phyloP scores from a whole-genome alignment of 2,113 vertebrate species.

The Daphoenositta chrysoptera region DNA sequence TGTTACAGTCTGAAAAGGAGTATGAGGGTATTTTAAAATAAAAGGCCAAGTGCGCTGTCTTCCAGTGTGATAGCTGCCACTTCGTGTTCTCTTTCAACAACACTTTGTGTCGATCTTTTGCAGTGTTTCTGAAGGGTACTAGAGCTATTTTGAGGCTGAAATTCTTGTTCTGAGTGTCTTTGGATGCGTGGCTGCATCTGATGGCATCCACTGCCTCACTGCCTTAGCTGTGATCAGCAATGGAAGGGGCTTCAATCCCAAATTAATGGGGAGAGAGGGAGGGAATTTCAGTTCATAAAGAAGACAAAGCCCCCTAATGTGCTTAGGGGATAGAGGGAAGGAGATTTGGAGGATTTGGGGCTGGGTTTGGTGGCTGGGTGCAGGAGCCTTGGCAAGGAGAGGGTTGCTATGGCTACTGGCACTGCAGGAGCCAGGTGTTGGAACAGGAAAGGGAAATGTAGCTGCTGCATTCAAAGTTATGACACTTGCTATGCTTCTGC shows the following conservation, averaged over 20 bases:
- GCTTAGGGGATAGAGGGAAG: not conserved
- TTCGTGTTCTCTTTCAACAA: not conserved
- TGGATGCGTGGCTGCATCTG: fast-evolving
- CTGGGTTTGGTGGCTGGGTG: not conserved
- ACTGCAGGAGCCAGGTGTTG: not conserved
- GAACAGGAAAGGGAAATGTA: not conserved
- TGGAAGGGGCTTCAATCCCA: not conserved
- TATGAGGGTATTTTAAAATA: not conserved
- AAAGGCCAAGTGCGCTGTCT: not conserved
- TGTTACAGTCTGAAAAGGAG: not conserved
- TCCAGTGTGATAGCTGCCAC: not conserved
- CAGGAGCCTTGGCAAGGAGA: not conserved
- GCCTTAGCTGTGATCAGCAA: not conserved
- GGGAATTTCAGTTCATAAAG: not conserved
- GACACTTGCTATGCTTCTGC: not conserved
- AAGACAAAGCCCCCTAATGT: not conserved
- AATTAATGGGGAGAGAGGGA: not conserved
- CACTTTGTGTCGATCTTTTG: not conserved
- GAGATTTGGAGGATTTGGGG: not conserved
- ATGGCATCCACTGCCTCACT: not conserved
- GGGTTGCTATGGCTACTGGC: slow-evolving; percentile 51
- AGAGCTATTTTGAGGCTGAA: not conserved
- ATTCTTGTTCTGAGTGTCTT: not conserved
- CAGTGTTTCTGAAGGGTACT: not conserved
- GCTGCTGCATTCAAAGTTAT: not conserved